Evolutionary conservation across 2,797 vertebrate genomes (phyloP), one percentile per base, ranked within the genome.

Genomic region (Chanos chanos): DNA sequence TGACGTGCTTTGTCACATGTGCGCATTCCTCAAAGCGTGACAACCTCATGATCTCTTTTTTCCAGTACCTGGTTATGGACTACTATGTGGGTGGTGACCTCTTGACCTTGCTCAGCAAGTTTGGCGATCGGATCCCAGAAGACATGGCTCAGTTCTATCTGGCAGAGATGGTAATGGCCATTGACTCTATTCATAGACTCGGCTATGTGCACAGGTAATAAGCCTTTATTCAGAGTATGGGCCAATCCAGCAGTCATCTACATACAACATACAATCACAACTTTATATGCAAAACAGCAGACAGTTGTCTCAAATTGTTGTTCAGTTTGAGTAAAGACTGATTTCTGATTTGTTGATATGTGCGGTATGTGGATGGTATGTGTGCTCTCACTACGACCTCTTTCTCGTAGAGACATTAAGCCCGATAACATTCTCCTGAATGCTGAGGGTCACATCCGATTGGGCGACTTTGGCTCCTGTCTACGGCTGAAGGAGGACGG

Each of bases 71-170:
- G 67, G 89, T 91, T 63, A 94, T 94, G 93, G 91, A 94, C 72
- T 94, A 93, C 65, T 94, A 93, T 34, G 89, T 91, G 28, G 92
- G 92, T 6, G 93, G 93, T 2, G 93, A 94, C 79, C 87, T 94
- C 74, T 78, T 94, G 64, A 92, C 92, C 0, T 80, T 94, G 65
- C 88, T 94, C 63, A 92, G 92, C 86, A 93, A 92, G 70, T 94
- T 94, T 59, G 90, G 86, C 53, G 92, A 94, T 73, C 80, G 84
- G 19, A 87, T 94, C 53, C 88, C 91, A 0, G 86, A 87, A 15
- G 89, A 92, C 65, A 92, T 94, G 92, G 91, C 90, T 12, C 86
- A 89, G 66, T 94, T 94, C 83, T 94, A 94, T 79, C 72, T 94
- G 77, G 92, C 92, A 0, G 92, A 94, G 81, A 91, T 93, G 71